These are phyloP conservation scores for Notechis scutatus DNA, from an alignment of 2,113 vertebrate species.

Conservation along the genomic window DNA sequence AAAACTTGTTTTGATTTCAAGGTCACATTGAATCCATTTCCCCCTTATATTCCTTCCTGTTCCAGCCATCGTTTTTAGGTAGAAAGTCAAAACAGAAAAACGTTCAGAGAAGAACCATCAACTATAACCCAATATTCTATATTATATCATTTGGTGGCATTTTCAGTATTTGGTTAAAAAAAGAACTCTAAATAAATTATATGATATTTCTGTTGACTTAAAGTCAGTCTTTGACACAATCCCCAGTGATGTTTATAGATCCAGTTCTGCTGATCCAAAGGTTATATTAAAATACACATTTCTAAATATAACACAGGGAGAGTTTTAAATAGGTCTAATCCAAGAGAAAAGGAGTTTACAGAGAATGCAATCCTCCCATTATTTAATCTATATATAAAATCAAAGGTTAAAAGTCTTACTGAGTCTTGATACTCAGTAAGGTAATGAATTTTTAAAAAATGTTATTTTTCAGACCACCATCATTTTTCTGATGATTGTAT, in stretches of 20 bases:
- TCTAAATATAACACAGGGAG: background rate
- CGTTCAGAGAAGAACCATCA: background rate
- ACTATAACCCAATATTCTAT: background rate
- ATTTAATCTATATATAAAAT: background rate
- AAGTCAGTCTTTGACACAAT: background rate
- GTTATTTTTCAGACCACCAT: background rate
- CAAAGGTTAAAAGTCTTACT: background rate
- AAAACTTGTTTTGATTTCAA: background rate
- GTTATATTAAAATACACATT: background rate
- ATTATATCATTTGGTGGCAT: background rate
- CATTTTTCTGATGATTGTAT: background rate
- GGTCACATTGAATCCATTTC: background rate
- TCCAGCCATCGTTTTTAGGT: background rate
- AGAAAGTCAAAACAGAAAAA: background rate
- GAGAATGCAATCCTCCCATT: background rate
- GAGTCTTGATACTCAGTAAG: background rate
- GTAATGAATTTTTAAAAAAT: conserved; percentile 13
- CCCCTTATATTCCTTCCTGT: background rate
- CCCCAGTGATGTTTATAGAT: background rate
- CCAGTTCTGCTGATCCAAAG: background rate
- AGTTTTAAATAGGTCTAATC: background rate
- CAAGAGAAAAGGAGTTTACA: background rate
- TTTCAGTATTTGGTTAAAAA: background rate
- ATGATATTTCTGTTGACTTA: background rate
- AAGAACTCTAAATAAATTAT: background rate